Evolutionary conservation across 1,140 invertebrate genomes (phyloP), one percentile per base, ranked within the genome.

Genomic region (Trichomalopsis sarcophagae): DNA sequence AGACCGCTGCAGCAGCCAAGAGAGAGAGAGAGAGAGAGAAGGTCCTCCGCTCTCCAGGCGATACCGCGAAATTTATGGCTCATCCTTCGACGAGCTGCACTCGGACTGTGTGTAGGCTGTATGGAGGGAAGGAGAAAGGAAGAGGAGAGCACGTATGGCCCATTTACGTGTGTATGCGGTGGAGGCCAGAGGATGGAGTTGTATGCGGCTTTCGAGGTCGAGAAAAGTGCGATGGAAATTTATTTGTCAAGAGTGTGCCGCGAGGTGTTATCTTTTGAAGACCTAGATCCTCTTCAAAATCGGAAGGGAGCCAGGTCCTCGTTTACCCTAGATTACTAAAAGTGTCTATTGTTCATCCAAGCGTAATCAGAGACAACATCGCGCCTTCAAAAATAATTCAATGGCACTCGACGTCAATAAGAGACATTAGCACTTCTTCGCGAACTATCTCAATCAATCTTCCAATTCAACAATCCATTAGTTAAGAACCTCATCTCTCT

Each of bases 51-150:
- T 50, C 47, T 23, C 66, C 10, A 27, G 68, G 21, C 68, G 68
- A 71, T 71, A 33, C 68, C 68, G 68, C 27, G 14, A 71, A 71
- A 71, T 71, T 71, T 71, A 71, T 71, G 30, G 27, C 30, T 71
- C 27, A 30, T 71, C 55, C 55, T 62, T 71, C 21, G 68, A n/a
- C 68, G 9, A 27, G 10, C n/a, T 10, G 68, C 27, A 9, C 68
- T 71, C 30, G 1, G 68, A 71, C 10, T 17, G 30, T n/a, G 68
- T 5, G 9, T 33, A 10, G 23, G 11, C 21, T 33, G 2, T 33
- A 11, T 13, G 1, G 10, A 11, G 3, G 0, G 23, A 5, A 9
- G 30, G 68, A 71, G 68, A 33, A 33, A 10, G 27, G 9, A 10
- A 71, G 33, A 36, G 5, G 33, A 71, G 68, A 30, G 68, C 30